A percentile compares a stretch with the other conserved stretches of the same genome.
These are phyloP conservation scores for Mixornis gularis DNA, from an alignment of 2,113 vertebrate genomes.

Conservation along the genomic window DNA sequence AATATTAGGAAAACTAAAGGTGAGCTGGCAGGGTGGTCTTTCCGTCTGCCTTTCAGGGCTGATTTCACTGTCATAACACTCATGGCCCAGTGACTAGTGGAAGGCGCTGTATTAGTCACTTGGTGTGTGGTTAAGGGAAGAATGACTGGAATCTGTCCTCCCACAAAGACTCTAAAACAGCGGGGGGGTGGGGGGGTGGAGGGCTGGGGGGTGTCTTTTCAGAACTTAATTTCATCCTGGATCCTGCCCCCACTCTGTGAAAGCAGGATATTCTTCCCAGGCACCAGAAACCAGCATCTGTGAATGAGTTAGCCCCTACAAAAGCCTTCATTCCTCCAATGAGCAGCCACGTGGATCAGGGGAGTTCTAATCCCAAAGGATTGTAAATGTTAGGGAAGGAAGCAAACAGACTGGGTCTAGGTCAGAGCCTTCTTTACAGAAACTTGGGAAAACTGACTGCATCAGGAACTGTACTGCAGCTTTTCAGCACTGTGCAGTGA, in stretches of 20 bases:
- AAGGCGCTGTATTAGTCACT: constrained; percentile 72
- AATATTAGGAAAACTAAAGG: constrained; percentile 40
- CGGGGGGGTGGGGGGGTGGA: not conserved
- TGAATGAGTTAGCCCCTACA: constrained; percentile 48
- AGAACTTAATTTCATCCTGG: constrained; percentile 60
- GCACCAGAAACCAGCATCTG: constrained; percentile 47
- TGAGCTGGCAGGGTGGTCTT: constrained; percentile 62
- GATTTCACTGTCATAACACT: constrained; percentile 52
- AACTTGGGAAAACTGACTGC: not conserved
- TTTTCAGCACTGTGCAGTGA: not conserved
- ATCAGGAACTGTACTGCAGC: not conserved
- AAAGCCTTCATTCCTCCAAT: constrained; percentile 15
- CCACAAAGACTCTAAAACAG: constrained; percentile 70
- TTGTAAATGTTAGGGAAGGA: not conserved
- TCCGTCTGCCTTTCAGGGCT: constrained; percentile 42
- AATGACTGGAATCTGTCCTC: constrained; percentile 77
- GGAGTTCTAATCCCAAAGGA: not conserved
- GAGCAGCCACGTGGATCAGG: not conserved
- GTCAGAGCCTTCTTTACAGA: not conserved
- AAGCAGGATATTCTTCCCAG: constrained; percentile 58
- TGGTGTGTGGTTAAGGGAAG: constrained; percentile 72
- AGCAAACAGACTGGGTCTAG: not conserved
- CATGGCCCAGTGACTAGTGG: constrained; percentile 56
- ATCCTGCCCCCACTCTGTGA: constrained; percentile 44
- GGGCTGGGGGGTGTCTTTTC: constrained; percentile 31